Base-by-base conservation (phyloP, 2,797 vertebrate species). In the Malurus leucopterus region DNA sequence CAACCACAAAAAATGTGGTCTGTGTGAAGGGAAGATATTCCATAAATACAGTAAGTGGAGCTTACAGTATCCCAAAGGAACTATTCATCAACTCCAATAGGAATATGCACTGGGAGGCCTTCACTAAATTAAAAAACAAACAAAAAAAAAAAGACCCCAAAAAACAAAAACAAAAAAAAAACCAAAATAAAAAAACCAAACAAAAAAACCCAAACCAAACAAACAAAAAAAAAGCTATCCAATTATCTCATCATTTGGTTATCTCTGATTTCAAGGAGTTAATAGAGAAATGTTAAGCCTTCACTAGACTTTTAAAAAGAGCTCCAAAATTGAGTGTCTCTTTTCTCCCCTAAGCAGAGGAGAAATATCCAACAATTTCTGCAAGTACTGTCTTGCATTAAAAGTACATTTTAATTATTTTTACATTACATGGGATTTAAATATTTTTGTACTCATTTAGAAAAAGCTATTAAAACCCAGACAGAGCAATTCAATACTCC, bases 171-270 rank as follows among this genome's bases (percentile, higher is more conserved):
- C 7, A 13, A 86, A 58, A 84, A 62, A 13, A 4, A 9, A 5
- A 11, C 13, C 16, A 24, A 12, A 3, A 14, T 17, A 8, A 36
- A 80, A 36, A 80, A 81, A 27, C 8, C 3, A 15, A 23, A 9
- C 22, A 22, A 17, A 41, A 93, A 92, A 89, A 81, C 6, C 20
- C 61, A 80, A 81, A 27, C 9, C 4, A 15, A 23, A 9, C 22
- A 22, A 13, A 86, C 74, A 77, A 81, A 50, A 93, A 90, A 84
- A 67, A 80, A 73, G 24, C 58, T 78, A 84, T 93, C 86, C 91
- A 96, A 88, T 96, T 95, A 95, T 95, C 93, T 96, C 91, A 92
- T 93, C 54, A 94, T 93, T 94, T 83, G 83, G 68, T 94, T 94
- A 93, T 94, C 91, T 94, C 91, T 88, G 73, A 87, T 95, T 96